These are phyloP conservation scores for Danio jaintianensis DNA, from an alignment of 2,797 vertebrate genomes.

Conservation along the genomic window DNA sequence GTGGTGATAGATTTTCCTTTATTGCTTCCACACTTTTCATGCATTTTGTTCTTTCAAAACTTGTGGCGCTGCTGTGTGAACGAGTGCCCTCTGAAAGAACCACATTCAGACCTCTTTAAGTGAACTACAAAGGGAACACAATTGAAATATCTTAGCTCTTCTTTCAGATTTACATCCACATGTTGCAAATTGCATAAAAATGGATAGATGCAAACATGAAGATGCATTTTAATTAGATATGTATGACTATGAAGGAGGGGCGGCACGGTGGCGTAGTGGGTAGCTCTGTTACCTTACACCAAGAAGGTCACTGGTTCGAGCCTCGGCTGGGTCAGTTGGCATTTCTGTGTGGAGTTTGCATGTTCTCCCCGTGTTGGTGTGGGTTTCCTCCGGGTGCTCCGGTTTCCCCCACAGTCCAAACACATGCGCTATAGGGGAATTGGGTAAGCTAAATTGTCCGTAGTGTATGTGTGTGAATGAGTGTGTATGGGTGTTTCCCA, in stretches of 20 bases:
- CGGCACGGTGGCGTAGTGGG: too few species aligned
- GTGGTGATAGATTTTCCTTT: constrained; percentile 48
- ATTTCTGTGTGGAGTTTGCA: too few species aligned
- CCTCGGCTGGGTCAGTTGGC: too few species aligned
- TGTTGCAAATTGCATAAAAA: not conserved
- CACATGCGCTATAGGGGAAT: too few species aligned
- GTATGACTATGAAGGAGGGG: not conserved
- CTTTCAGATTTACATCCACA: not conserved
- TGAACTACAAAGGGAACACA: not conserved
- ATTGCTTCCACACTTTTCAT: constrained; percentile 44
- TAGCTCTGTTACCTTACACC: too few species aligned
- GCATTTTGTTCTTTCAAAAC: constrained; percentile 48
- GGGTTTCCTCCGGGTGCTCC: too few species aligned
- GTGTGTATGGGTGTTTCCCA: too few species aligned
- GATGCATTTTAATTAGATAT: not conserved
- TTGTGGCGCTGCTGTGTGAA: constrained; percentile 4
- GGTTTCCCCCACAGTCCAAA: too few species aligned
- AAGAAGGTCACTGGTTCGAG: too few species aligned
- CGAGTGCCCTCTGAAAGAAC: not conserved
- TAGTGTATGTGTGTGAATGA: too few species aligned
- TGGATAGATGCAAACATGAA: not conserved
- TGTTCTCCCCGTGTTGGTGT: too few species aligned
- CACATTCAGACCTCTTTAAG: constrained; percentile 11
- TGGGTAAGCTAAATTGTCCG: too few species aligned
- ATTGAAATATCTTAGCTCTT: not conserved